Base-by-base conservation (phyloP, 2,888 invertebrate species). In the Drosophila birchii region DNA sequence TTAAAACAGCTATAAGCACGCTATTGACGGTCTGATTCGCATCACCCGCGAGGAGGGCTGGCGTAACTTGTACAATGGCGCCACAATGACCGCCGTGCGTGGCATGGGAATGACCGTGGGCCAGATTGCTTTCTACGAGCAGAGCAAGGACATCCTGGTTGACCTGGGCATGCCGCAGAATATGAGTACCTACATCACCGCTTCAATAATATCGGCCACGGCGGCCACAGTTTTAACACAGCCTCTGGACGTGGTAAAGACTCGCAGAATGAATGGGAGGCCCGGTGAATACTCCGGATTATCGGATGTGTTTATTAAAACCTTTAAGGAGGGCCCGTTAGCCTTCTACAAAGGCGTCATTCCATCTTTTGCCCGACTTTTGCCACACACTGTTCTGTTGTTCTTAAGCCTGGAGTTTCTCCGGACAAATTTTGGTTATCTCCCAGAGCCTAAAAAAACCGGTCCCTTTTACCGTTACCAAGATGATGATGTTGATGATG, bases 171-270 rank as follows among this genome's bases (percentile, higher is more conserved):
- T 98, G 88, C 89, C 94, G 0, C 98, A 98, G 90, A 97, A 97
- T 93, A 94, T 96, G 45, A 91, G 93, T 2, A 97, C 98, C 1
- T 99, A 99, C 93, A 96, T 99, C 80, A 93, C 96, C 0, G 95
- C 98, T 16, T 98, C 98, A 92, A 94, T 97, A 68, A 93, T 94
- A 54, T 97, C 98, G 93, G 96, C 96, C 93, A 76, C 84, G 7
- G 74, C 88, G 14, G 92, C 90, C 5, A 92, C 91, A 14, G 78
- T 80, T 0, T 93, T 99, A 83, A 99, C 99, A 0, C 99, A 99
- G 93, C 99, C 99, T 3, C 93, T 99, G 63, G 99, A 99, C 93
- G 99, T 99, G 5, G 93, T 99, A 78, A 99, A 99, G 93, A 99
- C 99, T 0, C 94, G 99, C 81, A 95, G 97, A 75, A 99, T 99